phyloP scores from a whole-genome alignment of 2,113 vertebrate genomes.

The Sceloporus undulatus region DNA sequence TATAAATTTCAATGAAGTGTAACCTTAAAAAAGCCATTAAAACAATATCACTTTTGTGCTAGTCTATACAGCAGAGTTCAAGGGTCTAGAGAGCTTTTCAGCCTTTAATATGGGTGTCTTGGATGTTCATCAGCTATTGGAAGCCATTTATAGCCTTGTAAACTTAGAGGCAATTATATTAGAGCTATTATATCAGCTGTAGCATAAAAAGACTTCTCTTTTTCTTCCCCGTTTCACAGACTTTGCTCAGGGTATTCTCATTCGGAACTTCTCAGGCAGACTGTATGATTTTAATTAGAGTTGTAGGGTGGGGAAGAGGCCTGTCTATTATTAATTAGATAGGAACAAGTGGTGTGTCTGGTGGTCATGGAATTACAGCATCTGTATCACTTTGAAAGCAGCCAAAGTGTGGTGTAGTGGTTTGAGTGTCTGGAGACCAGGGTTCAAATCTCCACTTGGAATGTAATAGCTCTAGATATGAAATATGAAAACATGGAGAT shows the following conservation, averaged over 20 bases:
- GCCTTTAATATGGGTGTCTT: constrained; percentile 34
- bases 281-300: constrained; percentile 18
- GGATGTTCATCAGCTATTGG: constrained; percentile 41
- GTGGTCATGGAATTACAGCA: constrained; percentile 28
- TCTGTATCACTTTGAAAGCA: neutral
- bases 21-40: constrained; percentile 8
- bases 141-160: constrained; percentile 58
- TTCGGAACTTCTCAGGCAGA: neutral
- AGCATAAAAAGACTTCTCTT: constrained; percentile 40
- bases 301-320: neutral
- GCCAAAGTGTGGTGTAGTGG: no score
- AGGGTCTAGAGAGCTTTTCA: constrained; percentile 39
- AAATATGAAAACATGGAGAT: no score
- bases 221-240: neutral
- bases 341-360: neutral
- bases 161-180: constrained; percentile 61
- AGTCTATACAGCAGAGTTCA: constrained; percentile 29
- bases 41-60: constrained; percentile 40
- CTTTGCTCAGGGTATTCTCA: constrained; percentile 9
- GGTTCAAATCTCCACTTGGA: neutral
- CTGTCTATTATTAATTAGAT: constrained; percentile 14
- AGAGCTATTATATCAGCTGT: constrained; percentile 46
- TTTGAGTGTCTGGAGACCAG: no score
- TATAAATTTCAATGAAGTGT: constrained; percentile 35
- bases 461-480: no score